Evolutionary conservation across 2,888 invertebrate species (phyloP).

Genomic region (Dione juno): DNA sequence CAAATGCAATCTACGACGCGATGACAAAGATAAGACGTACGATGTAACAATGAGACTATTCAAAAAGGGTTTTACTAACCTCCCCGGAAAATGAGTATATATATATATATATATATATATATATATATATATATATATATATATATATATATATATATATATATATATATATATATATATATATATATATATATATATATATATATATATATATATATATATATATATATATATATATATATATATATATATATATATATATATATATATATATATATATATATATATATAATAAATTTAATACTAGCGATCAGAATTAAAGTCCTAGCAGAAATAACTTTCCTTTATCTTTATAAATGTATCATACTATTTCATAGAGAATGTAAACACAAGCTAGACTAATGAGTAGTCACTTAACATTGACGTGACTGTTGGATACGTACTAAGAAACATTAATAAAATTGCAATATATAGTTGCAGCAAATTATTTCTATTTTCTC

Average conservation of each 20-base stretch:
- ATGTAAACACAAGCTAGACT: too few species aligned
- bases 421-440: too few species aligned
- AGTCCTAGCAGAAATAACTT: neutral
- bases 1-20: neutral
- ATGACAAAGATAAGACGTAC: neutral
- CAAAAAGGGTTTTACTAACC: neutral
- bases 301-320: neutral
- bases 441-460: too few species aligned
- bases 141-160: neutral
- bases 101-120: neutral
- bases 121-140: neutral
- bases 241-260: neutral
- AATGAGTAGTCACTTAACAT: too few species aligned
- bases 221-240: neutral
- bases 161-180: neutral
- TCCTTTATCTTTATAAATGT: neutral
- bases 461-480: too few species aligned
- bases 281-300: neutral
- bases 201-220: neutral
- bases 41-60: conserved; percentile 9
- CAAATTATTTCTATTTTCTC: too few species aligned
- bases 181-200: neutral
- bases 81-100: neutral
- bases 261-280: neutral
- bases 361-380: too few species aligned